Percentiles rank a stretch among this genome's conserved stretches.
phyloP scores from a whole-genome alignment of 30 jellyfish, hydroid and myxozoan genomes.

The Clytia hemisphaerica region DNA sequence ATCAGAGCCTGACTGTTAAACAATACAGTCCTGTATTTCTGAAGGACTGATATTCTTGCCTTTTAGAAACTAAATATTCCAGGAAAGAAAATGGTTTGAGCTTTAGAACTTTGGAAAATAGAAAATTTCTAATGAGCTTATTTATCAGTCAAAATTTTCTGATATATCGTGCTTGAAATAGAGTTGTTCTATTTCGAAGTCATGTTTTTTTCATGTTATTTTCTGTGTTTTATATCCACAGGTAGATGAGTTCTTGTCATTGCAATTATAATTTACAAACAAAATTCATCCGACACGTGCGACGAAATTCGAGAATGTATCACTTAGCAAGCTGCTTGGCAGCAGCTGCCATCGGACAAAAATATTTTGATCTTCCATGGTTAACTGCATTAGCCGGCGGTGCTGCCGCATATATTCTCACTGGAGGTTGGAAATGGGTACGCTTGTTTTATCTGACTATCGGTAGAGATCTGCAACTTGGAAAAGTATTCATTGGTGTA shows the following conservation, averaged over 20 bases:
- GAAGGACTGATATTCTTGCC: too few relatives aligned
- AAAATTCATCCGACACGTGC: conserved; percentile 7
- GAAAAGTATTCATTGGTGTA: neutral
- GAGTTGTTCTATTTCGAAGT: too few relatives aligned
- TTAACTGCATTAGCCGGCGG: conserved; percentile 21
- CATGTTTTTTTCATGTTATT: too few relatives aligned
- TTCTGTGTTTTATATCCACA: too few relatives aligned
- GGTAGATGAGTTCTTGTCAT: conserved; percentile 22
- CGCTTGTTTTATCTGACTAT: conserved; percentile 36
- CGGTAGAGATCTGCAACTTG: conserved; percentile 23
- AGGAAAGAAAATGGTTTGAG: too few relatives aligned
- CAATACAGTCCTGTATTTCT: too few relatives aligned
- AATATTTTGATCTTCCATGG: conserved; percentile 7
- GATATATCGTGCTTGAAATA: too few relatives aligned
- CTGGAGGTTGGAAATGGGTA: conserved; percentile 43
- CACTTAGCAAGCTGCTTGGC: conserved; percentile 8
- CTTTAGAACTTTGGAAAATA: too few relatives aligned
- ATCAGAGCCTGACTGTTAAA: too few relatives aligned
- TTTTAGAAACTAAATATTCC: too few relatives aligned
- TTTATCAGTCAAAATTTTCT: too few relatives aligned
- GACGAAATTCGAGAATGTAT: conserved; percentile 18
- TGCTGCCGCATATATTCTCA: conserved; percentile 18
- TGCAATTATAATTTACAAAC: conserved; percentile 4
- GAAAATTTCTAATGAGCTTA: too few relatives aligned
- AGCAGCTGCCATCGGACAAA: neutral